Evolutionary conservation across 2,113 vertebrate genomes (phyloP), one percentile per base, ranked within the genome.

Genomic region (Amphilophus citrinellus): DNA sequence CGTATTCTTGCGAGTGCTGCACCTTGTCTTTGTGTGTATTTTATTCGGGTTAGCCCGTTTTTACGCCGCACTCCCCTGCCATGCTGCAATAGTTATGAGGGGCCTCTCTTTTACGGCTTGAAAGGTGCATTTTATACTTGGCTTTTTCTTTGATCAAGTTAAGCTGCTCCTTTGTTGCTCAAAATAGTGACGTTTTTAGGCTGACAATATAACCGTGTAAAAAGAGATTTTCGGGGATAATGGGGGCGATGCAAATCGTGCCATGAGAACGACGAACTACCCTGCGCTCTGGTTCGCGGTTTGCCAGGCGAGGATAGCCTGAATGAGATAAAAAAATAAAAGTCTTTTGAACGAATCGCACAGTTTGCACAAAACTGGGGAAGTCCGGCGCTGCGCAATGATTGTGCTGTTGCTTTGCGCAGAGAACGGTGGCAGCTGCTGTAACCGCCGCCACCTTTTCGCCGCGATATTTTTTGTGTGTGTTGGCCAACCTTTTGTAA

Each of bases 1-100:
- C 11, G 59, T 61, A 53, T 88, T 85, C 83, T 6, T 73, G 89
- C 39, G 22, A n/a, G 50, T 32, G 81, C 65, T 88, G 80, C 78
- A 61, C 88, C 76, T 84, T 79, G 84, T 90, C 90, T 93, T 94
- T 93, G 94, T 95, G 89, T 94, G 87, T 88, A 84, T 93, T 93
- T 94, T 93, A 86, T 88, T 87, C 91, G 91, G 89, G 91, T 94
- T 94, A 93, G 85, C 94, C 94, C 95, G 95, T 93, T 92, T 96
- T 96, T 96, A 95, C 96, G 96, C 96, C 92, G 95, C 95, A 95
- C 95, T 96, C 92, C 88, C 84, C 94, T 93, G 94, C 94, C 95
- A 95, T 93, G 94, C 94, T 92, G 93, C 95, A 90, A 90, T 87
- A 94, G 89, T 79, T 90, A 89, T n/a, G 85, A 92, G 93, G 94